Base-by-base conservation (phyloP, 2,888 invertebrate genomes). In the Drosophila borealis region DNA sequence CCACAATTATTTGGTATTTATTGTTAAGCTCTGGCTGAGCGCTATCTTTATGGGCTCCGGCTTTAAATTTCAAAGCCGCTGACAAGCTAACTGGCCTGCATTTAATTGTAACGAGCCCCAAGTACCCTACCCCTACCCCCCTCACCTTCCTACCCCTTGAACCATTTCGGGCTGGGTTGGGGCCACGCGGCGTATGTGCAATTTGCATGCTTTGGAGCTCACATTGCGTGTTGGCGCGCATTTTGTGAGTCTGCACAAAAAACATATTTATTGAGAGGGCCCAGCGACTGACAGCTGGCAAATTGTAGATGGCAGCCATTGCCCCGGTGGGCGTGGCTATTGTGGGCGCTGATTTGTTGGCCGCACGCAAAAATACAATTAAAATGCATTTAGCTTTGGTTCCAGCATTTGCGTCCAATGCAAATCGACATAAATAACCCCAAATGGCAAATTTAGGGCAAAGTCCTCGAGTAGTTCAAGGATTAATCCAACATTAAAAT, bases 1-100 rank as follows among this genome's bases (percentile, higher is more conserved):
- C 83, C 72, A 71, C 81, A 84, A 84, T 84, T 81, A 87, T 84
- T 81, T 81, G 78, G 74, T 80, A 80, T 87, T 87, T 84, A 80
- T 84, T 81, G 70, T 81, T 70, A 67, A 80, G 77, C 72, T 61
- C 70, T 62, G 55, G 70, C 62, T 54, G 71, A 17, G 70, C 59
- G 60, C 78, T 76, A 82, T 76, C 78, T 82, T 85, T 76, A 80
- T 76, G 78, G 51, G 54, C 48, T 6, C 13, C 2, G 65, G 68
- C 67, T 82, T 79, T 74, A 87, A 84, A 80, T 56, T 29, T 68
- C 63, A 70, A 80, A 81, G 71, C 72, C 65, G 70, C 79, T 75
- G 71, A 70, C 72, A 77, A 72, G 50, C 55, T 55, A 37, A 37
- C 61, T 65, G 65, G 50, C 50, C 57, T 51, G 54, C 51, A 51